A percentile compares a stretch with the other conserved stretches of the same genome.
Conservation (phyloP, 2,888 invertebrate genomes). For the Ptycholaimellus sp. region DNA sequence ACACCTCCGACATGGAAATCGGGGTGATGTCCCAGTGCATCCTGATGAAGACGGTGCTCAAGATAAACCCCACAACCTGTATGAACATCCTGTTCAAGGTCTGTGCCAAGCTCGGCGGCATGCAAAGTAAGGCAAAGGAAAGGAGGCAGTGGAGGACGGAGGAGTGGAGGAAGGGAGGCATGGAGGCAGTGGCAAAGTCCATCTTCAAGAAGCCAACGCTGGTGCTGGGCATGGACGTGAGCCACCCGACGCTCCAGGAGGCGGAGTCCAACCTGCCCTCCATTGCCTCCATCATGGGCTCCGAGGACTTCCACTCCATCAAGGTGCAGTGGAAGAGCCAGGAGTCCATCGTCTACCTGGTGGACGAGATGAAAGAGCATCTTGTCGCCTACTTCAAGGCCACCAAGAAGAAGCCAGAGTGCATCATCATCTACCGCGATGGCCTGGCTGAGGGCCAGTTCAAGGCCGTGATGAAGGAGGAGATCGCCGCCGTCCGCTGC, state of each 20-base stretch:
- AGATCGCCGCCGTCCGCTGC: slow-evolving; percentile 9
- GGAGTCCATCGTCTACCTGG: slow-evolving; percentile 3
- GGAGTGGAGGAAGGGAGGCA: too few species aligned
- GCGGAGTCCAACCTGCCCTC: slow-evolving; percentile 29
- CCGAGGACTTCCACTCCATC: slow-evolving; percentile 28
- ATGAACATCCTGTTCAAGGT: slow-evolving; percentile 33
- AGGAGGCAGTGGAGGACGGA: too few species aligned
- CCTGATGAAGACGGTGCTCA: slow-evolving; percentile 13
- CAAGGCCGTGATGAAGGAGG: slow-evolving; percentile 9
- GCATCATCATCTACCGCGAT: slow-evolving; percentile 16
- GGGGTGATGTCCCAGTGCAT: slow-evolving; percentile 26
- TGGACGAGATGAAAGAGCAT: too few species aligned
- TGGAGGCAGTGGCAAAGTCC: too few species aligned
- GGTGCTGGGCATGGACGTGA: slow-evolving; percentile 69
- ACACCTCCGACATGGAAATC: slow-evolving; percentile 26
- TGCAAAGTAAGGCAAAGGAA: slow-evolving; percentile 24
- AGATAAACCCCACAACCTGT: slow-evolving; percentile 33
- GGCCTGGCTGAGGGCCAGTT: slow-evolving; percentile 15
- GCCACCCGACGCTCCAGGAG: slow-evolving; percentile 59
- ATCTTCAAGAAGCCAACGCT: slow-evolving; percentile 39
- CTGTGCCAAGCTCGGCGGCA: slow-evolving; percentile 48
- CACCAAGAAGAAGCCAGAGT: slow-evolving; percentile 9
- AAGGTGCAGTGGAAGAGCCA: slow-evolving; percentile 40
- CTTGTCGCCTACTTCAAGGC: too few species aligned
- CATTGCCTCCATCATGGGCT: slow-evolving; percentile 34